Conservation (phyloP, 2,797 vertebrate species). For the Triplophysa yarkandensis region DNA sequence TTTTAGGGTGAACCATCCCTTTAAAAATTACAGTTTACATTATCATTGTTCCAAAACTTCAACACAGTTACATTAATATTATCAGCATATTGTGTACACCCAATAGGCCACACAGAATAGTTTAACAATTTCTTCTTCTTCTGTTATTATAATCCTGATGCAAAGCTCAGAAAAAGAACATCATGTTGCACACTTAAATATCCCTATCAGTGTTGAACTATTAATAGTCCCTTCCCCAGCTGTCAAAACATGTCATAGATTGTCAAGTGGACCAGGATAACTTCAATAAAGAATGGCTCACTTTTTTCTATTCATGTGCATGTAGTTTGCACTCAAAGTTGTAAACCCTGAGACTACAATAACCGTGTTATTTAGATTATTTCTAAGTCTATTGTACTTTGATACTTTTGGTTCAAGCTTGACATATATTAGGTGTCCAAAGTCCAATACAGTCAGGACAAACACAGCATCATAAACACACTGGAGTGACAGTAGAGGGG, state of each 20-base stretch:
- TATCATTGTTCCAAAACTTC: neutral
- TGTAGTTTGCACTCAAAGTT: neutral
- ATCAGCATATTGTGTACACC: neutral
- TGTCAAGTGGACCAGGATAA: conserved; percentile 65
- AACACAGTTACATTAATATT: no score
- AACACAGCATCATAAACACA: conserved; percentile 25
- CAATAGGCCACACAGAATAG: neutral
- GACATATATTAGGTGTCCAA: conserved; percentile 10
- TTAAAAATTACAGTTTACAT: neutral
- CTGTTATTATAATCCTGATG: conserved; percentile 24
- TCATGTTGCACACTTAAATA: conserved; percentile 57
- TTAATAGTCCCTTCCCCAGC: conserved; percentile 72
- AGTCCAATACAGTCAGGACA: conserved; percentile 12
- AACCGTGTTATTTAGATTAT: neutral
- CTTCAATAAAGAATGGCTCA: conserved; percentile 58
- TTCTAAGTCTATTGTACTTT: neutral
- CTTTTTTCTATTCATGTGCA: conserved; percentile 30
- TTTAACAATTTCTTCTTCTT: conserved; percentile 47
- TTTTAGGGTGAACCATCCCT: no score
- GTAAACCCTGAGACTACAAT: neutral
- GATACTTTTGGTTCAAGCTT: neutral
- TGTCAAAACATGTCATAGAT: conserved; percentile 70
- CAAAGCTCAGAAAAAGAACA: conserved; percentile 20
- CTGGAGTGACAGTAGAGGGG: neutral
- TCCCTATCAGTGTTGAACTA: conserved; percentile 55